Base-by-base conservation (phyloP, 2,888 invertebrate genomes). In the Drosophila mulleri region DNA sequence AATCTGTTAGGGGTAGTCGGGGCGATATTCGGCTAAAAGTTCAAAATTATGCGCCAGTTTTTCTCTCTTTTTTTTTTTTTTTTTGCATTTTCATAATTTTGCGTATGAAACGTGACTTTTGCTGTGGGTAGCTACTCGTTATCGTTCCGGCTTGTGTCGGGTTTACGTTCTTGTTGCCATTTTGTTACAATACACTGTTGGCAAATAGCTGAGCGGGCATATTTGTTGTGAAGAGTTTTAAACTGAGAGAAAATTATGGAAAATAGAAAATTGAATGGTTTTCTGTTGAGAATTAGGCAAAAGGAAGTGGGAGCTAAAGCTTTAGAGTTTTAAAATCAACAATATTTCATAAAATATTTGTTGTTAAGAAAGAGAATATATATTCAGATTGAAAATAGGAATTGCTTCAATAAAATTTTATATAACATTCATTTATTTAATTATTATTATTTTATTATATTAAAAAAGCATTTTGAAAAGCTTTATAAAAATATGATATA, bases 31-130 rank as follows among this genome's bases (percentile, higher is more conserved):
- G 42, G 45, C 41, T 48, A 61, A 60, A 80, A 86, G 67, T 72
- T 65, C 45, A 9, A 78, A 87, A 81, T 89, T 83, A 78, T 86
- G 81, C 81, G 81, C 69, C 74, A 72, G 62, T 80, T 72, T 35
- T 26, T 29, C n/a, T n/a, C n/a, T n/a, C n/a, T 18, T 9, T 20
- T 32, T 32, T 32, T 18, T 12, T 50, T n/a, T 79, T 77, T 77
- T 77, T 80, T 80, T 73, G 73, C 69, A 78, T 88, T 87, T 84
- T 87, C 85, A 88, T 89, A 85, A 85, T 89, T 88, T 82, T 73
- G 77, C 88, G 72, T 79, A 84, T 80, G 75, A 88, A 85, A 86
- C 88, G 85, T 85, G 85, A 86, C 90, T 88, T 86, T 89, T 60
- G 57, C 64, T 58, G 29, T 65, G 56, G 67, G 65, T 52, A 59